Evolutionary conservation across 2,888 invertebrate genomes (phyloP).

Genomic region (Pammene fasciana): DNA sequence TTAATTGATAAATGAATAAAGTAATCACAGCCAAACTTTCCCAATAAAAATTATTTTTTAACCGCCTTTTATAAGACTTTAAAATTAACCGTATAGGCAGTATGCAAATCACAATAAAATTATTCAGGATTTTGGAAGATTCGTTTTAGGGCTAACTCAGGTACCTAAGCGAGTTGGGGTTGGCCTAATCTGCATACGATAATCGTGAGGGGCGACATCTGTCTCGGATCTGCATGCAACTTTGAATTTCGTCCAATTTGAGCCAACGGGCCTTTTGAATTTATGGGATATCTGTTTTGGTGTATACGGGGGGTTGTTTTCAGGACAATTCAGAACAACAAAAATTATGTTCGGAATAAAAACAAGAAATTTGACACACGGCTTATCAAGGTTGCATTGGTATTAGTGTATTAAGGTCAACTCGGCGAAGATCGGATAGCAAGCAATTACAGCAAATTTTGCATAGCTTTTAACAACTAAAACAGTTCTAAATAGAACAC

Average conservation of each 20-base stretch:
- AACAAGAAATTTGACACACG: too few species aligned
- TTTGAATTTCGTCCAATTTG: conserved; percentile 76
- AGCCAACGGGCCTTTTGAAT: conserved; percentile 69
- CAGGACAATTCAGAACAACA: background rate
- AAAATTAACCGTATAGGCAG: conserved; percentile 23
- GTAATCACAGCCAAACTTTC: background rate
- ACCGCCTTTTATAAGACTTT: conserved; percentile 19
- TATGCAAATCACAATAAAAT: conserved; percentile 35
- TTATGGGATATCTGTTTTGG: conserved; percentile 57
- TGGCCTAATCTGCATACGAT: conserved; percentile 79
- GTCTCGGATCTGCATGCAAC: conserved; percentile 73
- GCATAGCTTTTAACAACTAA: too few species aligned
- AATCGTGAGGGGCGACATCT: conserved; percentile 76
- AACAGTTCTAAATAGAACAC: too few species aligned
- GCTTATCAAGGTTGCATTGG: too few species aligned
- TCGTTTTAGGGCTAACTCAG: conserved; percentile 51
- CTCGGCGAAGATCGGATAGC: too few species aligned
- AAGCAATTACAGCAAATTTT: too few species aligned
- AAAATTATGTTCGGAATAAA: too few species aligned
- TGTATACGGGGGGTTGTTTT: conserved; percentile 49
- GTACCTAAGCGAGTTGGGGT: conserved; percentile 62
- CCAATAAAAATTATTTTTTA: conserved; percentile 5
- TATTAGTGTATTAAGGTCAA: too few species aligned
- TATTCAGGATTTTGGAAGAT: conserved; percentile 41
- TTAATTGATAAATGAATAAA: background rate